Percentiles rank a stretch among this genome's conserved stretches.
These are phyloP conservation scores for Crotalus horridus DNA, from an alignment of 2,113 vertebrate genomes.

Conservation along the genomic window DNA sequence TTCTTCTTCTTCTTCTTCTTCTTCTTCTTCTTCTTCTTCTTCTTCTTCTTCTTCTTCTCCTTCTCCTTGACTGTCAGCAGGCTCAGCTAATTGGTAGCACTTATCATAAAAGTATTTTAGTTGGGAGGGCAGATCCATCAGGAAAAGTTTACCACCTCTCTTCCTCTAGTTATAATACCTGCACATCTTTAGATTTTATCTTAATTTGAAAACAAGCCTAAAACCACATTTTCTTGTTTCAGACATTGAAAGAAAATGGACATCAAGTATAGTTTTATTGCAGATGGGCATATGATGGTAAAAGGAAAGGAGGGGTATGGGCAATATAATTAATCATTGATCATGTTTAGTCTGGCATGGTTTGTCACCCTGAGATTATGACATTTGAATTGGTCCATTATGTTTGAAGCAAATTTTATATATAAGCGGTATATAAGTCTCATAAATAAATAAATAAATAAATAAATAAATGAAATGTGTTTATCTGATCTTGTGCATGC, in stretches of 20 bases:
- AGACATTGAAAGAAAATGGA: not conserved
- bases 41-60: fast-evolving
- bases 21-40: too few species aligned
- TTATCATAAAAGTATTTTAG: not conserved
- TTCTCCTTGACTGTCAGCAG: not conserved
- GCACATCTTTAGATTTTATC: not conserved
- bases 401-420: not conserved
- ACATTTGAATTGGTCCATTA: not conserved
- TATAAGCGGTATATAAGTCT: too few species aligned
- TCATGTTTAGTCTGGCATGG: not conserved
- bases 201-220: not conserved
- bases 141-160: not conserved
- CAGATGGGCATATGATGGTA: not conserved
- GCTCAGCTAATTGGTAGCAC: not conserved
- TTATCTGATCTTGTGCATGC: not conserved
- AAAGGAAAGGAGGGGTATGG: not conserved
- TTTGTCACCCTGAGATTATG: not conserved
- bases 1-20: too few species aligned
- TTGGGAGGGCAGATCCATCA: not conserved
- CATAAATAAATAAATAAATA: too few species aligned
- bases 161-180: not conserved
- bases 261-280: not conserved
- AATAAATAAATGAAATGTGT: too few species aligned
- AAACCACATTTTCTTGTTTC: not conserved
- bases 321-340: not conserved